Base-by-base conservation (phyloP, 2,797 vertebrate species). In the Spinus olivaceus region DNA sequence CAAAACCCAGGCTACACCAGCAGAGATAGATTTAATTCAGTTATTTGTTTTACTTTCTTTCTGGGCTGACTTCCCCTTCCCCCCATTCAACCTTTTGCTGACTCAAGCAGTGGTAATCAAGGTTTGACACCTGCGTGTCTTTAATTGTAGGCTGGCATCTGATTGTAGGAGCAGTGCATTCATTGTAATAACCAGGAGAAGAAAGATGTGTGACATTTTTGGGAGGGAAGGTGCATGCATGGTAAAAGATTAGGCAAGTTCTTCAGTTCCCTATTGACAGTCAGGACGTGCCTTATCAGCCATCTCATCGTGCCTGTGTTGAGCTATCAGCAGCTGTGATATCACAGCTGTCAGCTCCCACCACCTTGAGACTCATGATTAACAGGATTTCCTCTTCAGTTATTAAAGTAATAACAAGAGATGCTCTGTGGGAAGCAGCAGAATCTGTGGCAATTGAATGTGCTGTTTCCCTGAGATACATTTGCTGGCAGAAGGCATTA, bases 351-450 rank as follows among this genome's bases (percentile, higher is more conserved):
- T 60, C 94, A 92, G 47, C 69, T 67, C 63, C 17, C 8, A 30
- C 66, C 79, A 47, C 66, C 85, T 76, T 64, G 37, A 30, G 53
- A 88, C 70, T 91, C 72, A 69, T 27, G 80, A 92, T 83, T 94
- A 95, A 81, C 85, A 90, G 80, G 85, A 94, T 90, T 95, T 96
- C 92, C 95, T 94, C 64, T 56, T 90, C 6, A 0, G 69, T 92
- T 96, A 90, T 92, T 94, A 69, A 88, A 88, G 73, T 63, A 92
- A 86, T 78, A 96, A 78, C 76, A 78, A 53, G 82, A 72, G 53
- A 23, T 72, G n/a, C 50, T 74, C 50, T 19, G 61, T 86, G 73
- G 65, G 90, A 94, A 90, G 80, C 76, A 92, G 49, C 39, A 72
- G 80, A 83, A 83, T 41, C 69, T 2, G 6, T 5, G 8, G 73